Evolutionary conservation across 2,888 invertebrate genomes (phyloP).

Genomic region (Creontiades dilutus): DNA sequence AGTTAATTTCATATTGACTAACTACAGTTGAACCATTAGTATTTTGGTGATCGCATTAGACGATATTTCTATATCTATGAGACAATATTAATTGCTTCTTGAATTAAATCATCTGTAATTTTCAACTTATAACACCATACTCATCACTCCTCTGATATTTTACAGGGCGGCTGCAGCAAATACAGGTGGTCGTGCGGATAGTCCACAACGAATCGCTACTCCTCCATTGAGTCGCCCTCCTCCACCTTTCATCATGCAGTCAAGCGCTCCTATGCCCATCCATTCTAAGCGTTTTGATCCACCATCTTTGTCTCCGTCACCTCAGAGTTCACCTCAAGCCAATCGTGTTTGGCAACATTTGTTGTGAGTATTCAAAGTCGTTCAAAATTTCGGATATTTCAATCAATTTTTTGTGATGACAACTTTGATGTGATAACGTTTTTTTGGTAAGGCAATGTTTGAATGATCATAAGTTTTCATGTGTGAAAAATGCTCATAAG

Average conservation of each 20-base stretch:
- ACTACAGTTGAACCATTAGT: too few species aligned
- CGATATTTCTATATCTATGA: too few species aligned
- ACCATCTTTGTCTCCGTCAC: conserved; percentile 19
- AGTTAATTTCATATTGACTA: too few species aligned
- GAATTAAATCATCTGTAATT: too few species aligned
- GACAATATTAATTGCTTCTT: too few species aligned
- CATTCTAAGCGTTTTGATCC: not conserved
- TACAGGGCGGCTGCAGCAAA: conserved; percentile 21
- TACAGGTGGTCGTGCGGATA: not conserved
- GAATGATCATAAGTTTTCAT: too few species aligned
- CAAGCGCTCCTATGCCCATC: conserved; percentile 34
- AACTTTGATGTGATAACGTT: too few species aligned
- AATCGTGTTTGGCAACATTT: conserved; percentile 44
- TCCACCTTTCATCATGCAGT: not conserved
- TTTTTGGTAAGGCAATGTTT: too few species aligned
- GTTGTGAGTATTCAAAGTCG: conserved; percentile 1
- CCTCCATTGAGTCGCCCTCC: conserved; percentile 38
- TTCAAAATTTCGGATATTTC: not conserved
- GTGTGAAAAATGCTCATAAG: too few species aligned
- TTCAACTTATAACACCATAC: too few species aligned
- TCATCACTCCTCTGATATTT: not conserved
- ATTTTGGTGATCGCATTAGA: too few species aligned
- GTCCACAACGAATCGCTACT: not conserved
- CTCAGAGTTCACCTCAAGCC: conserved; percentile 13
- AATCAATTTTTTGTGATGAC: too few species aligned